Evolutionary conservation across 2,888 invertebrate genomes (phyloP).

Genomic region (Dynastes grantii): DNA sequence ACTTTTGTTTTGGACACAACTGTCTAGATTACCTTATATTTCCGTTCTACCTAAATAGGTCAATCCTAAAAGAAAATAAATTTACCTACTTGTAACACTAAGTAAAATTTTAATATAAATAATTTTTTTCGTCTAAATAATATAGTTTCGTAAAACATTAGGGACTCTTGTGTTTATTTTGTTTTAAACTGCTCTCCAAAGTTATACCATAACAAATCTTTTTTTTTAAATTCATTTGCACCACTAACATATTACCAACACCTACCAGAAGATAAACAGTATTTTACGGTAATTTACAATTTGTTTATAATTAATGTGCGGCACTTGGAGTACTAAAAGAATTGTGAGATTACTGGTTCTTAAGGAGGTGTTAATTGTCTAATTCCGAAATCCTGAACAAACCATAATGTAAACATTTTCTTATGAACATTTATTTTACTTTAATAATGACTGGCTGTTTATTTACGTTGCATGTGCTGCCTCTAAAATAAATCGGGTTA

Average conservation of each 20-base stretch:
- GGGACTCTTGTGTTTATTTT: background rate
- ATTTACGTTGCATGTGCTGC: background rate
- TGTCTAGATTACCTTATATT: too few relatives aligned
- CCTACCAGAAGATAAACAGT: conserved; percentile 2
- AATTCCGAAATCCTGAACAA: background rate
- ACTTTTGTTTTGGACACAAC: too few relatives aligned
- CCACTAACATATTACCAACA: conserved; percentile 15
- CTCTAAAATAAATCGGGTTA: too few relatives aligned
- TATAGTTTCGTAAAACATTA: background rate
- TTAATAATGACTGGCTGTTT: conserved; percentile 2
- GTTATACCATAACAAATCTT: background rate
- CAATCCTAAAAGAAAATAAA: too few relatives aligned
- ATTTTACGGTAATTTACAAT: too few relatives aligned
- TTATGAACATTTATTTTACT: conserved; percentile 13
- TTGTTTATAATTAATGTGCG: conserved; percentile 15
- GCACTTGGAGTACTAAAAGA: background rate
- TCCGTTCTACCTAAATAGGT: too few relatives aligned
- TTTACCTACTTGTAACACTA: too few relatives aligned
- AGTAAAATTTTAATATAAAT: too few relatives aligned
- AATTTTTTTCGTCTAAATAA: too few relatives aligned
- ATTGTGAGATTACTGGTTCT: background rate
- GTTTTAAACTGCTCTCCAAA: background rate
- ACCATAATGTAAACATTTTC: background rate
- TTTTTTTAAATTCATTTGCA: background rate
- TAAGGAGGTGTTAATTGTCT: conserved; percentile 7